Evolutionary conservation across 2,113 vertebrate genomes (phyloP).

Genomic region (Cygnus atratus): DNA sequence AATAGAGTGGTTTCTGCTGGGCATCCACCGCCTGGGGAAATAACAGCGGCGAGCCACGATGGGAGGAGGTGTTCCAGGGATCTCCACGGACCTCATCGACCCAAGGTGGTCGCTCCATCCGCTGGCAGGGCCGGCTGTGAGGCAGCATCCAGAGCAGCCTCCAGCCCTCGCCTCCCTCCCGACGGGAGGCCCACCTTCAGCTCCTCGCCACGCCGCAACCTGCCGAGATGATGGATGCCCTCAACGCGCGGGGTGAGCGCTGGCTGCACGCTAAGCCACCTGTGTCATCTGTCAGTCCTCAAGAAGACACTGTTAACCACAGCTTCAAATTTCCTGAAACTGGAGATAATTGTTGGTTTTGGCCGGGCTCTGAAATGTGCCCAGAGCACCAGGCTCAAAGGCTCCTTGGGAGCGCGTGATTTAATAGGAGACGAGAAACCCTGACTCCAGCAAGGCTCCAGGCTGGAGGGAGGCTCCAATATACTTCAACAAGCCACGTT

Average conservation of each 20-base stretch:
- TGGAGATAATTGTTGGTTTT: conserved; percentile 54
- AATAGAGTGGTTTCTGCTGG: not conserved
- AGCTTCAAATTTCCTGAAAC: conserved; percentile 47
- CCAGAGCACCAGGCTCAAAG: not conserved
- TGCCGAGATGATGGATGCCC: not conserved
- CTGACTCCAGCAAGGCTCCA: not conserved
- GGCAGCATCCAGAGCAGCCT: fast-evolving
- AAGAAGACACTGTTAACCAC: not conserved
- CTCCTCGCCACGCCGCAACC: not conserved
- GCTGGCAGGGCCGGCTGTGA: not conserved
- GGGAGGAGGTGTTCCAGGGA: not conserved
- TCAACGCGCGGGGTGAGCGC: not conserved
- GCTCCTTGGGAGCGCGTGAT: not conserved
- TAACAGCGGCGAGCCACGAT: fast-evolving
- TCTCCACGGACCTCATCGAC: fast-evolving
- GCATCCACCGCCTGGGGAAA: not conserved
- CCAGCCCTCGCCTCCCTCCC: not conserved
- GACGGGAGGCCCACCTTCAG: not conserved
- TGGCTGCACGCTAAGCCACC: not conserved
- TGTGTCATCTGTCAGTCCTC: conserved; percentile 7
- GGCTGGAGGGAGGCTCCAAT: not conserved
- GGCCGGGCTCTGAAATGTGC: not conserved
- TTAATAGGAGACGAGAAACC: not conserved
- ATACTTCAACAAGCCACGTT: not conserved
- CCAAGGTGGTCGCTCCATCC: fast-evolving